Conservation (phyloP, 2,888 invertebrate genomes). For the Drosophila eohydei region DNA sequence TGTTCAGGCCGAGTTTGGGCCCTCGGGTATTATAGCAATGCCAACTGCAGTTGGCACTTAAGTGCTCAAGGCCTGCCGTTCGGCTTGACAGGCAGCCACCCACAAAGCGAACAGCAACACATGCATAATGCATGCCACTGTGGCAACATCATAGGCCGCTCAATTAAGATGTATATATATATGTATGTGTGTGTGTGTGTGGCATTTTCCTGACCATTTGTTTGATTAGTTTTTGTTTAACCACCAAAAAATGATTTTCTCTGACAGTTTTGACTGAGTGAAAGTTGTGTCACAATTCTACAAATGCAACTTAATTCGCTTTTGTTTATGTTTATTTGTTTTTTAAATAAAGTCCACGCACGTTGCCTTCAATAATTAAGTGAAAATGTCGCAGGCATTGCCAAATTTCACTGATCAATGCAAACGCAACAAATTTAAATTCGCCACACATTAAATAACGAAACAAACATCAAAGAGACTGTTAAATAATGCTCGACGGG, state of each 20-base stretch:
- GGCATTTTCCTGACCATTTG: conserved; percentile 47
- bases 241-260: conserved; percentile 30
- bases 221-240: conserved; percentile 51
- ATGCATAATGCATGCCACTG: conserved; percentile 40
- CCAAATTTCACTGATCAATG: conserved; percentile 54
- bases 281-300: conserved; percentile 54
- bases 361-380: conserved; percentile 29
- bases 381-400: conserved; percentile 48
- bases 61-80: conserved; percentile 18
- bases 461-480: not conserved
- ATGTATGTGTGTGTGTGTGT: conserved; percentile 4
- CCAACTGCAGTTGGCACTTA: conserved; percentile 30
- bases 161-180: conserved; percentile 60
- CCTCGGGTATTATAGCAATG: conserved; percentile 38
- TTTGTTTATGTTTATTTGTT: conserved; percentile 14
- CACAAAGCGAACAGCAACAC: conserved; percentile 20
- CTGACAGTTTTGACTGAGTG: conserved; percentile 33
- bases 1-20: conserved; percentile 17
- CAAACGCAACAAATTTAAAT: conserved; percentile 47
- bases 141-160: conserved; percentile 57
- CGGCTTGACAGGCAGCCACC: conserved; percentile 38
- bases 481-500: not conserved
- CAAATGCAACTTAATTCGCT: conserved; percentile 37
- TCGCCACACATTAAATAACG: conserved; percentile 48
- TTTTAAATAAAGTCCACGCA: conserved; percentile 53